A percentile compares a stretch with the other conserved stretches of the same genome.
Conservation (phyloP, 2,797 vertebrate species). For the Nannoperca australis region DNA sequence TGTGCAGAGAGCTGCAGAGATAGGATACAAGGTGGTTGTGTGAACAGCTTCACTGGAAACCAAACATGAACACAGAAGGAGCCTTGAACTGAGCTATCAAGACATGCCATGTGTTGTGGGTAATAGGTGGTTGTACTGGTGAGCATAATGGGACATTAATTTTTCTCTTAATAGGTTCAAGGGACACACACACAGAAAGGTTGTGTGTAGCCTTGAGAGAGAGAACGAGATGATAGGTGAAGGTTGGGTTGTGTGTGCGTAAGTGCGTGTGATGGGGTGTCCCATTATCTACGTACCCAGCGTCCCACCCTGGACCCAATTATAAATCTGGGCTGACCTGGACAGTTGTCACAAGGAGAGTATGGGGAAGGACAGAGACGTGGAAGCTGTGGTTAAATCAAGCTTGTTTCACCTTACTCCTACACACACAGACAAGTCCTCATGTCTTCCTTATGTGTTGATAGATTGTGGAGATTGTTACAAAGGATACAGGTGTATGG, state of each 20-base stretch:
- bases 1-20: conserved; percentile 11
- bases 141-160: conserved; percentile 46
- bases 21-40: not conserved
- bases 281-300: conserved; percentile 45
- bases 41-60: conserved; percentile 19
- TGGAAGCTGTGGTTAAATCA: conserved; percentile 62
- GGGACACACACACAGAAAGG: conserved; percentile 15
- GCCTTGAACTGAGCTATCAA: conserved; percentile 25
- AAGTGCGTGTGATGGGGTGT: conserved; percentile 17
- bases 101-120: conserved; percentile 19
- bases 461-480: conserved; percentile 64
- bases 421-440: conserved; percentile 1
- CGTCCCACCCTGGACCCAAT: conserved; percentile 69
- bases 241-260: conserved; percentile 45
- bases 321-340: conserved; percentile 69
- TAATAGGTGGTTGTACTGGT: conserved; percentile 31
- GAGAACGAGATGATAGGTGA: conserved; percentile 46
- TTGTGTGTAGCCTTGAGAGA: conserved; percentile 49
- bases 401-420: conserved; percentile 17
- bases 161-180: conserved; percentile 49
- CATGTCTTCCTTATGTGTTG: conserved; percentile 45
- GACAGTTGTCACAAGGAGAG: conserved; percentile 50
- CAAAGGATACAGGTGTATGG: conserved; percentile 61
- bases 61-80: conserved; percentile 8
- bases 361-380: conserved; percentile 46